Evolutionary conservation across 2,113 vertebrate genomes (phyloP).

Genomic region (Eleginops maclovinus): DNA sequence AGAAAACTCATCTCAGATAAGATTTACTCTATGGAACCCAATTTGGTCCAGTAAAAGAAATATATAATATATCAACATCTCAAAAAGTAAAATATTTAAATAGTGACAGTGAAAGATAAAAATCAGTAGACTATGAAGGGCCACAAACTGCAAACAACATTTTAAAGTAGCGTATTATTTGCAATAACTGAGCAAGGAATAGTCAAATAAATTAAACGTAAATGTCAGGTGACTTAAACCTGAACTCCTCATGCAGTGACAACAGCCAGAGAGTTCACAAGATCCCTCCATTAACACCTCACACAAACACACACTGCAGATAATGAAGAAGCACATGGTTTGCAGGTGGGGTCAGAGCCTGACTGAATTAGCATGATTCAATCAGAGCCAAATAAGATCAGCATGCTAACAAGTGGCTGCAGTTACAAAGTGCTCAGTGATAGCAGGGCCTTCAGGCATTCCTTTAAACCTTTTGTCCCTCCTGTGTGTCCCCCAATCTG

Average conservation of each 20-base stretch:
- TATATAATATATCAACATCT: no score
- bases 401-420: slow-evolving; percentile 71
- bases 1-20: no score
- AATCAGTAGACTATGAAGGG: no score
- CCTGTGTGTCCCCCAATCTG: slow-evolving; percentile 46
- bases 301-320: slow-evolving; percentile 41
- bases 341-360: slow-evolving; percentile 56
- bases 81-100: no score
- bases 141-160: no score
- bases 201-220: no score
- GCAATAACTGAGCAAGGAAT: no score
- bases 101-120: no score
- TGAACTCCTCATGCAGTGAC: no score
- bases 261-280: slow-evolving; percentile 27
- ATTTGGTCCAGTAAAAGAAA: no score
- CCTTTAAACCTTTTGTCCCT: slow-evolving; percentile 67
- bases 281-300: slow-evolving; percentile 62
- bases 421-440: slow-evolving; percentile 66
- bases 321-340: slow-evolving; percentile 66
- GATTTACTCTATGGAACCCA: no score
- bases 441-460: slow-evolving; percentile 54
- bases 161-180: no score
- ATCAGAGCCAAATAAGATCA: slow-evolving; percentile 79
- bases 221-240: slow-evolving; percentile 3
- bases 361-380: slow-evolving; percentile 80